Conservation (phyloP, 2,888 invertebrate species). For the Nysson spinosus region DNA sequence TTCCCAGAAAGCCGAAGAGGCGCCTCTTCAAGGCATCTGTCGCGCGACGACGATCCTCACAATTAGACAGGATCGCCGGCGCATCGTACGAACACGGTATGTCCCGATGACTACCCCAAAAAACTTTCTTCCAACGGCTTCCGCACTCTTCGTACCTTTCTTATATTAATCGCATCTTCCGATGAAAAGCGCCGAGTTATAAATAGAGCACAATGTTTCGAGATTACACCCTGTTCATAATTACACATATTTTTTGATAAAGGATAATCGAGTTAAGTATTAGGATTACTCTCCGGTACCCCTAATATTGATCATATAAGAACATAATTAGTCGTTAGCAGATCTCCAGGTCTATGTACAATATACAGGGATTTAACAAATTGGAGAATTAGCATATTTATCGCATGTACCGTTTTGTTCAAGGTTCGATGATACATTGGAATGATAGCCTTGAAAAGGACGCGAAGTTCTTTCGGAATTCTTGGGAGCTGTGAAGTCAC, state of each 20-base stretch:
- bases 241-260: too few relatives aligned
- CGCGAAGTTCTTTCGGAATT: constrained; percentile 15
- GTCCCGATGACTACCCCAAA: background rate
- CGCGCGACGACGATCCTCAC: constrained; percentile 54
- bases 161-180: too few relatives aligned
- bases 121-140: background rate
- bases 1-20: constrained; percentile 57
- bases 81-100: constrained; percentile 28
- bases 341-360: too few relatives aligned
- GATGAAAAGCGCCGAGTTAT: too few relatives aligned
- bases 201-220: too few relatives aligned
- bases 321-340: too few relatives aligned
- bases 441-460: constrained; percentile 27
- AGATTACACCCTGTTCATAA: too few relatives aligned
- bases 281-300: too few relatives aligned
- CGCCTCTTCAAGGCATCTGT: constrained; percentile 65
- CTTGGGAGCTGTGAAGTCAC: constrained; percentile 29
- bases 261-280: too few relatives aligned
- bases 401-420: background rate
- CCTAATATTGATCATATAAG: too few relatives aligned
- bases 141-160: background rate
- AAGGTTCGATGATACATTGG: background rate
- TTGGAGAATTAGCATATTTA: background rate
- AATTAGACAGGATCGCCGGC: constrained; percentile 63
- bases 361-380: too few relatives aligned